Evolutionary conservation across 2,888 invertebrate species (phyloP), one percentile per base, ranked within the genome.

Genomic region (Falcaria lacertinaria): DNA sequence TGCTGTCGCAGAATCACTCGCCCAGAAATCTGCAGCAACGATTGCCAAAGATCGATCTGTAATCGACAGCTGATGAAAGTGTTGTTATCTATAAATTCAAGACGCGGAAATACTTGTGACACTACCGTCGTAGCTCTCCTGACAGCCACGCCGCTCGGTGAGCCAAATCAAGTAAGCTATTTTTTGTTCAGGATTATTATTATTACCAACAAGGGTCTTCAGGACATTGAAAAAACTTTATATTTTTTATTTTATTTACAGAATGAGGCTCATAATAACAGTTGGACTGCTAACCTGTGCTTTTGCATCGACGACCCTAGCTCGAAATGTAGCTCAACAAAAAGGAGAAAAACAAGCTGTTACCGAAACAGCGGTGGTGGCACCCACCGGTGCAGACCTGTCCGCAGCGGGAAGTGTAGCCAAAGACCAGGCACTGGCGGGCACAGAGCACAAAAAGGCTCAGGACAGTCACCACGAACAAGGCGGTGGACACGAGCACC

Each of bases 401-500:
- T 56, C 64, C 1, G 58, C 60, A 2, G 59, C 63, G 34, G 60
- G 54, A 15, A 61, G 54, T 5, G 48, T 45, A 16, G 34, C 47
- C 4, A 39, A 44, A 13, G 91, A 91, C 58, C 80, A 84, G 52
- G 80, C 79, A 8, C 78, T 85, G n/a, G 91, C 90, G 3, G 90
- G 87, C 25, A 83, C 89, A 1, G 89, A 88, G 57, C 85, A 90
- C 55, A 83, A 88, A 44, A 84, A 90, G 47, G 74, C 80, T 4
- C 80, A 83, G 56, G 83, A 77, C 43, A 86, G 84, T 50, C 90
- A 91, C 57, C 91, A 91, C 59, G 93, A 93, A 68, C 86, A 89
- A 42, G 93, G 93, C 14, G 94, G 93, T n/a, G 94, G 94, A 0
- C 90, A 92, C 56, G 91, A 92, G 45, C 92, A 94, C 62, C 92